Evolutionary conservation across 2,888 invertebrate genomes (phyloP), one percentile per base, ranked within the genome.

Genomic region (Pterostichus madidus): DNA sequence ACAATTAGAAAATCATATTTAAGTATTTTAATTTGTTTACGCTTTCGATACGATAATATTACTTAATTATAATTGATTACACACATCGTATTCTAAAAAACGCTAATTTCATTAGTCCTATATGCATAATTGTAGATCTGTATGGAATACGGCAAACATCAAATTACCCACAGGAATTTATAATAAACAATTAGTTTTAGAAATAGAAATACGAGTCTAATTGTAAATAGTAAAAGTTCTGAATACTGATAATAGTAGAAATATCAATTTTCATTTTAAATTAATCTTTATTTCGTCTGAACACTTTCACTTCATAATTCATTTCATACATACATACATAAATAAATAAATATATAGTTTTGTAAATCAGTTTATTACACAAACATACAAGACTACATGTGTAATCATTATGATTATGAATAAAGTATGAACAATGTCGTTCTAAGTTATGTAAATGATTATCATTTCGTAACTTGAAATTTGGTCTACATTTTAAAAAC

Each of bases 1-100:
- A 59, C 31, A 59, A 59, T 59, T 59, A 59, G 59, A 59, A 59
- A 59, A 59, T 31, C 24, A 59, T n/a, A 59, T 24, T 59, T 59
- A 59, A 68, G 39, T 68, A 39, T 68, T 68, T 68, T 68, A 68
- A 68, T 68, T 68, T 68, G 39, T 68, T 68, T 39, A 68, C 68
- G 68, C 68, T 68, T 68, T 68, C 68, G 17, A 68, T 68, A 17
- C 68, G 11, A 13, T 68, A 39, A 68, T 15, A 39, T 68, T 68
- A 44, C 44, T 68, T 68, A 68, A 68, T 68, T 68, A 68, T n/a
- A 39, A 17, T 13, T 68, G 39, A 68, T 68, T 68, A 68, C 15
- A 68, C 15, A 39, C 59, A 24, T 24, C 59, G 17, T 59, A 68
- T 39, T 39, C 17, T 59, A 15, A 68, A 68, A 68, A 35, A 39